Evolutionary conservation across 2,797 vertebrate species (phyloP).

Genomic region (Hephaestus fuliginosus): DNA sequence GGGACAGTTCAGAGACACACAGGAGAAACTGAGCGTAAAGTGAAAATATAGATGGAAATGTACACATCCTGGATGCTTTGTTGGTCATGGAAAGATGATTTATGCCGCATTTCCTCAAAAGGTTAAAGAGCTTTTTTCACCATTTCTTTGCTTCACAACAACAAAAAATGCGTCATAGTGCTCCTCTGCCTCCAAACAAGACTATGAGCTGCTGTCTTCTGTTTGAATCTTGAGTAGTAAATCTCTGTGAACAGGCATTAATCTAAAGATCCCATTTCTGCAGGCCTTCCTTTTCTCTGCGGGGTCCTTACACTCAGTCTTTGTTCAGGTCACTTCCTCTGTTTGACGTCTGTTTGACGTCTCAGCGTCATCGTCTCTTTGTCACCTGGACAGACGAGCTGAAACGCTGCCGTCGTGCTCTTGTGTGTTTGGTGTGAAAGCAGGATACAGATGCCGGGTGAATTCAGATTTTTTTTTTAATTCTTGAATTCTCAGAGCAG

Average conservation of each 20-base stretch:
- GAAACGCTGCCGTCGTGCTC: background rate
- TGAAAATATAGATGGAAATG: background rate
- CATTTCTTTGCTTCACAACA: too few species aligned
- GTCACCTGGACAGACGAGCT: background rate
- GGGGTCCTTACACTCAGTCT: background rate
- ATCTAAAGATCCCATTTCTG: background rate
- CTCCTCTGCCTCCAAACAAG: background rate
- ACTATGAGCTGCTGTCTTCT: too few species aligned
- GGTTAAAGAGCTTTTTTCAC: background rate
- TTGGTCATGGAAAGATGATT: background rate
- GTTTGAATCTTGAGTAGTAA: too few species aligned
- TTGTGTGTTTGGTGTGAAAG: background rate
- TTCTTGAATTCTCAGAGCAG: slow-evolving; percentile 22
- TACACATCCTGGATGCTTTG: background rate
- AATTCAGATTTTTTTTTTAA: slow-evolving; percentile 15
- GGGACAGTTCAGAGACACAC: too few species aligned
- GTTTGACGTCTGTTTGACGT: background rate
- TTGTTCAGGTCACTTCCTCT: background rate
- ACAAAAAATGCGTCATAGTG: background rate
- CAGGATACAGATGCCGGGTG: slow-evolving; percentile 3
- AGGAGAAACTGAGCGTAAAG: background rate
- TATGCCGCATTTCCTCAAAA: background rate
- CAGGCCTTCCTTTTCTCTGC: background rate
- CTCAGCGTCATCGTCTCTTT: background rate
- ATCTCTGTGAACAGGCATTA: background rate